Evolutionary conservation across 92 coral and sea anemone genomes (phyloP), one percentile per base, ranked within the genome.

Genomic region (Porites evermanni): DNA sequence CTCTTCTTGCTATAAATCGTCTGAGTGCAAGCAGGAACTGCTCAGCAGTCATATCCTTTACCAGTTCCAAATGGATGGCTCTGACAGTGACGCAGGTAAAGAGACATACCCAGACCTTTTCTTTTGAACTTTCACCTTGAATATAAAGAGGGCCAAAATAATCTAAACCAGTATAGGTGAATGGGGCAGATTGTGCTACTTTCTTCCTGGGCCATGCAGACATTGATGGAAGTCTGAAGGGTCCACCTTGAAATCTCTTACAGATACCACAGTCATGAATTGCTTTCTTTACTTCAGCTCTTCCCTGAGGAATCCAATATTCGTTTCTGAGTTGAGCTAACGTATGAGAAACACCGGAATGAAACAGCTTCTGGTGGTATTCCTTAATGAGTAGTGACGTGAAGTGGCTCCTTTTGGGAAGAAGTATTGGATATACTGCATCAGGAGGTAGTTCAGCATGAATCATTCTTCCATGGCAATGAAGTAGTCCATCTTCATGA

Each of bases 301-400:
- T 64, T 78, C 82, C 82, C n/a, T 78, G 8, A 21, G 32, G n/a
- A 61, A 78, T 65, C 72, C 82, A 64, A 79, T 44, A 65, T n/a
- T 64, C 47, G 64, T 64, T 79, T 64, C 64, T 50, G 74, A 66
- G 74, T 67, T 65, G 51, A 50, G 74, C 74, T 53, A 66, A 53
- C 1, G 64, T 79, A 23, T 79, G 73, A 12, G 21, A 65, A 21
- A 79, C 72, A 12, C 72, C 72, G 8, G 52, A 60, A 29, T 76
- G 67, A 7, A 24, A 24, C 12, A 23, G 66, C 19, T 77, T 60
- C 56, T 77, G 53, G 6, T 77, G 81, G 69, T 26, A 61, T 77
- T 77, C 53, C 26, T 59, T 24, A 13, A 77, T 63, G 59, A 78
- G 53, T 44, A 78, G 70, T 47, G 81, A 78, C 2, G 81, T 61